Evolutionary conservation across 1,140 invertebrate species (phyloP).

Genomic region (Asobara japonica): DNA sequence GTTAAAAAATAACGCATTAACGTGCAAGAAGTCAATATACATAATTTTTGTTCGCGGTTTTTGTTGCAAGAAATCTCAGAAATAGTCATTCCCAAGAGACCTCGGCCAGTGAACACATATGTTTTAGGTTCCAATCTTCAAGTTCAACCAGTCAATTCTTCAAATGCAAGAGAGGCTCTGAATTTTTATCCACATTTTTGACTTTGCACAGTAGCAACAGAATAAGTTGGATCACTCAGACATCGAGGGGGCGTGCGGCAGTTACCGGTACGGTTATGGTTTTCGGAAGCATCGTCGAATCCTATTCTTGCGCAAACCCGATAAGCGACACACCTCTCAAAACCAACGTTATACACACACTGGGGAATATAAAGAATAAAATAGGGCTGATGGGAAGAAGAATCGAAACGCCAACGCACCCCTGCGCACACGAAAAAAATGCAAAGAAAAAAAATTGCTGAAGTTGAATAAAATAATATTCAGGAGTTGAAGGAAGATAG

Average conservation of each 20-base stretch:
- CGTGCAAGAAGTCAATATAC: no score
- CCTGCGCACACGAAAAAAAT: not conserved
- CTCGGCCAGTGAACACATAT: no score
- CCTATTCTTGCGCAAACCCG: conserved; percentile 67
- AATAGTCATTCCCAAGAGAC: no score
- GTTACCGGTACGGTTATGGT: conserved; percentile 69
- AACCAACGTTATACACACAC: conserved; percentile 38
- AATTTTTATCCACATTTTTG: not conserved
- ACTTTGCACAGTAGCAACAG: conserved; percentile 46
- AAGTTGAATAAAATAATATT: conserved; percentile 19
- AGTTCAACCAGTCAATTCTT: no score
- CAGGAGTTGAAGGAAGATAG: conserved; percentile 4
- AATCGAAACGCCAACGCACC: not conserved
- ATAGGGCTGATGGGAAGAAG: not conserved
- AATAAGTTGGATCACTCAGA: conserved; percentile 65
- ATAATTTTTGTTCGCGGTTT: no score
- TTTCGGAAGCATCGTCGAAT: conserved; percentile 66
- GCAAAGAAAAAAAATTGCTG: conserved; percentile 8
- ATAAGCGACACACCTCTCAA: conserved; percentile 51
- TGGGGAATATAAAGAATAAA: conserved; percentile 11
- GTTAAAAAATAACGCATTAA: no score
- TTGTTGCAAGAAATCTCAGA: no score
- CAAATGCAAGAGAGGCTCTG: no score
- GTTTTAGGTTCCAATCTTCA: no score
- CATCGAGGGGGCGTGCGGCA: conserved; percentile 51